Evolutionary conservation across 2,113 vertebrate species (phyloP).

Genomic region (Reinhardtius hippoglossoides): DNA sequence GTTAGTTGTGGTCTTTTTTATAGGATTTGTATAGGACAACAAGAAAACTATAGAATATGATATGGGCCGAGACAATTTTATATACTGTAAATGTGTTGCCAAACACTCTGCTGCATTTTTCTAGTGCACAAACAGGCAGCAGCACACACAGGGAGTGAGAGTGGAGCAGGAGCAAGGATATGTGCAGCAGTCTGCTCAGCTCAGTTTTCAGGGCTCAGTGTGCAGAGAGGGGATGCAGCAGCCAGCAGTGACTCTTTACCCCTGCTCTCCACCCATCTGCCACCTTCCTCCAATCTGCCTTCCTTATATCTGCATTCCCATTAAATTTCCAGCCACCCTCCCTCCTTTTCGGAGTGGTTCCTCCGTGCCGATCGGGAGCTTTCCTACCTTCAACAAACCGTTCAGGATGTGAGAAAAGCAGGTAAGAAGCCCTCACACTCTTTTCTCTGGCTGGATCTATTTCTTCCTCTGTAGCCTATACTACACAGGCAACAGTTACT

Average conservation of each 20-base stretch:
- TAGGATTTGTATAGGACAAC: too few relatives aligned
- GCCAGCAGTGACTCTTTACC: slow-evolving; percentile 29
- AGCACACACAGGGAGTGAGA: slow-evolving; percentile 2
- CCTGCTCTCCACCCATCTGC: slow-evolving; percentile 12
- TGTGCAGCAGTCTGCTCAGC: slow-evolving; percentile 39
- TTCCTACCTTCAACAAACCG: slow-evolving; percentile 36
- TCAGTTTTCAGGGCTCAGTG: slow-evolving; percentile 43
- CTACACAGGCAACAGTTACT: slow-evolving; percentile 23
- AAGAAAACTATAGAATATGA: too few relatives aligned
- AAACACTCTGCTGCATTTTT: slow-evolving; percentile 3
- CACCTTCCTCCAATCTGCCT: slow-evolving; percentile 5
- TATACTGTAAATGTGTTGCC: too few relatives aligned
- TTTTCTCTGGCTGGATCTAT: slow-evolving; percentile 2
- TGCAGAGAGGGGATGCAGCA: slow-evolving; percentile 54
- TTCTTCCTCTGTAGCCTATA: slow-evolving; percentile 6
- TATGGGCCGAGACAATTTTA: too few relatives aligned
- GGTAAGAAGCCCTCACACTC: slow-evolving; percentile 51
- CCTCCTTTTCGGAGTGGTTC: slow-evolving; percentile 12
- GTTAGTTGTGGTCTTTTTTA: too few relatives aligned
- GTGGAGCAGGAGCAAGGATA: slow-evolving; percentile 19
- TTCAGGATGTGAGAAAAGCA: slow-evolving; percentile 67
- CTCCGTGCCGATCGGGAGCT: slow-evolving; percentile 25
- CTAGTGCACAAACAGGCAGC: slow-evolving; percentile 17
- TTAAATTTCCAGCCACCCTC: neutral
- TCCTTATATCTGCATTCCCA: neutral